Evolutionary conservation across 2,113 vertebrate species (phyloP).

Genomic region (Etia nguti): DNA sequence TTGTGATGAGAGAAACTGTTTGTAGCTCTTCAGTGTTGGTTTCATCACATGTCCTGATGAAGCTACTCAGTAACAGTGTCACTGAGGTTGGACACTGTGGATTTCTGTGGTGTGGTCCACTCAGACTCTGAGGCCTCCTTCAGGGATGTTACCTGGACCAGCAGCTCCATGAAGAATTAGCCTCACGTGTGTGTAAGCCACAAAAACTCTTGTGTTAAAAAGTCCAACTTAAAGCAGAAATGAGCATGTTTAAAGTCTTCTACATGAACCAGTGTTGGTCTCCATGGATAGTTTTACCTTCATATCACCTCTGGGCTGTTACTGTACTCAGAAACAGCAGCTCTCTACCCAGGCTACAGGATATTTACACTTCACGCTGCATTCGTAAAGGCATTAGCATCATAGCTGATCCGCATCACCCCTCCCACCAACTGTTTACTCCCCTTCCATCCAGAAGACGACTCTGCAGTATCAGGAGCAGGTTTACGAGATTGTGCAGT

Average conservation of each 20-base stretch:
- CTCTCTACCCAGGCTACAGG: background rate
- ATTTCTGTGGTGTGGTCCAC: background rate
- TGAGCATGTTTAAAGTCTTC: background rate
- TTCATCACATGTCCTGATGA: background rate
- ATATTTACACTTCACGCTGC: background rate
- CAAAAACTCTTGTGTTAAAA: background rate
- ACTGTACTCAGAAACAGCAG: background rate
- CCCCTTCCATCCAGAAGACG: background rate
- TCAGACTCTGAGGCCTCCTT: background rate
- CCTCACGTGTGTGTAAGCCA: background rate
- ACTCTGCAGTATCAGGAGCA: background rate
- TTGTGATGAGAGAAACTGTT: rapidly evolving
- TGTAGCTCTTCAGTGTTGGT: background rate
- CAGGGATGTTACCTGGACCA: background rate
- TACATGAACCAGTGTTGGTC: background rate
- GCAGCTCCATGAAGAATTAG: background rate
- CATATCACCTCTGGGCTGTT: background rate
- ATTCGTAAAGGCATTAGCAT: background rate
- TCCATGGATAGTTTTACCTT: rapidly evolving
- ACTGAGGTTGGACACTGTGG: background rate
- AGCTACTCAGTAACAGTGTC: background rate
- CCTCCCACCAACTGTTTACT: background rate
- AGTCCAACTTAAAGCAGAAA: background rate
- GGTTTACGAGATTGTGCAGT: rapidly evolving
- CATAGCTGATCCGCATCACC: background rate